Evolutionary conservation across 1,140 invertebrate genomes (phyloP), one percentile per base, ranked within the genome.

Genomic region (Drosophila persimilis): DNA sequence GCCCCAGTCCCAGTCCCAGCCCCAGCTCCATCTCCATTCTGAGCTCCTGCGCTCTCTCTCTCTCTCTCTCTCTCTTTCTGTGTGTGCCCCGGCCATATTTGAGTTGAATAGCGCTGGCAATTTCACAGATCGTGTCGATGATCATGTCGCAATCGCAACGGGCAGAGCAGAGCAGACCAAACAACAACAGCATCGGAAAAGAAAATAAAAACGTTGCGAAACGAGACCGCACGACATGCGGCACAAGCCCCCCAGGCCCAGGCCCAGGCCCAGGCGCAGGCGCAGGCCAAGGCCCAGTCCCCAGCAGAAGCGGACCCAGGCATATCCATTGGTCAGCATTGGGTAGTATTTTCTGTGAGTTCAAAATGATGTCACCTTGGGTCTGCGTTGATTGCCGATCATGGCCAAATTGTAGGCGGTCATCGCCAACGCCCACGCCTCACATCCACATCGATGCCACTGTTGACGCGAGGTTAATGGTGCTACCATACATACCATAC

Each of bases 41-140:
- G 7, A 29, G 15, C 6, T 45, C 6, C 41, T 6, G 1, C 26
- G 13, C 5, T 43, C 9, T 46, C 31, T 39, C 35, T 54, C 29
- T 61, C 5, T 43, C 9, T 46, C 31, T 39, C 35, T 54, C 29
- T 61, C 29, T 50, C 46, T 62, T 6, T 62, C 13, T 46, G 29
- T 62, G 43, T 67, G 46, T 60, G 64, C 46, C 60, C 44, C 44
- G 53, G 39, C 62, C 81, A 81, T 83, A 86, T 81, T 86, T 75
- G 74, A 78, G 83, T 76, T 88, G 74, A 88, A 81, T 88, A 75
- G 74, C 69, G 60, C 71, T 70, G 54, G 69, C 81, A 72, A 88
- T 86, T 86, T 75, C 61, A 76, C 83, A 78, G 81, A 86, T 86
- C 81, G 81, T 86, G 81, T 86, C 83, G 81, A 86, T 86, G 81